A percentile compares a stretch with the other conserved stretches of the same genome.
phyloP scores from a whole-genome alignment of 2,113 vertebrate species.

The Alectura lathami region DNA sequence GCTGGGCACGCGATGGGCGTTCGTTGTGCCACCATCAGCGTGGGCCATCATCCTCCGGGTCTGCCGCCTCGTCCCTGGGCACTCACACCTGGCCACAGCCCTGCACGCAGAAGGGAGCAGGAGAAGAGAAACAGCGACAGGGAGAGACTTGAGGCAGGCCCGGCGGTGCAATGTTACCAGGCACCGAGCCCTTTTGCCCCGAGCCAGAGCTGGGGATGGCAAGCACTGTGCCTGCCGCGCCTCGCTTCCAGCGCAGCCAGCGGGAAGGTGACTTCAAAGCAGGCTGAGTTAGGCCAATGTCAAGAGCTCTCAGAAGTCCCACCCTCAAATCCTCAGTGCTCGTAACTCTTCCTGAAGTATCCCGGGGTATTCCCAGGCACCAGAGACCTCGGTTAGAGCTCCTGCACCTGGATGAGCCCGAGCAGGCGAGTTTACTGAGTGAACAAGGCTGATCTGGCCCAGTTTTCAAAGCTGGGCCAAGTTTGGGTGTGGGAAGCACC shows the following conservation, averaged over 20 bases:
- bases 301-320: conserved; percentile 26
- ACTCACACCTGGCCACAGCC: accelerated
- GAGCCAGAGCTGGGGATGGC: background rate
- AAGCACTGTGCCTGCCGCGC: accelerated
- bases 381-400: background rate
- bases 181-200: background rate
- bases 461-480: background rate
- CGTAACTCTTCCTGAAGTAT: conserved; percentile 3
- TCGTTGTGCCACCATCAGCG: accelerated
- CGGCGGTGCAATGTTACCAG: too few species aligned
- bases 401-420: background rate
- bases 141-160: background rate
- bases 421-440: background rate
- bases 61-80: background rate
- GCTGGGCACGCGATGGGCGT: background rate
- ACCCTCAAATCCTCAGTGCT: background rate
- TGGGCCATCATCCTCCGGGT: background rate
- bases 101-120: background rate
- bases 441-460: background rate
- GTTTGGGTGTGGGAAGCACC: background rate
- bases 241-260: background rate
- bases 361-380: accelerated
- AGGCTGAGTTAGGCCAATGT: background rate
- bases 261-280: background rate
- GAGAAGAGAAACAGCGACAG: background rate